Evolutionary conservation across 2,797 vertebrate genomes (phyloP).

Genomic region (Syndactyla subalaris): DNA sequence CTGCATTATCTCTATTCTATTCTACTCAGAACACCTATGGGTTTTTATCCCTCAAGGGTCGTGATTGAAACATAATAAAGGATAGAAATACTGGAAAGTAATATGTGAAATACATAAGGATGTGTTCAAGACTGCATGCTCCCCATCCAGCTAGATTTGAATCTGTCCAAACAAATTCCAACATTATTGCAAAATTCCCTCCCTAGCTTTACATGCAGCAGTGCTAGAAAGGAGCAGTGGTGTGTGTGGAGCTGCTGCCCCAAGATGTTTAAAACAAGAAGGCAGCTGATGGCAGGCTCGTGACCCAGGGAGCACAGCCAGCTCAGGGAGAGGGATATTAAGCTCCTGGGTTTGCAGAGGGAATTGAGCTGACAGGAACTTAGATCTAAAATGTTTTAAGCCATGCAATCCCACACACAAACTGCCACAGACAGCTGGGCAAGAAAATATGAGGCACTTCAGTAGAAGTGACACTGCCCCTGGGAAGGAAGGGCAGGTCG

Average conservation of each 20-base stretch:
- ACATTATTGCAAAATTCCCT: not conserved
- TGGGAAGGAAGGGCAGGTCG: not conserved
- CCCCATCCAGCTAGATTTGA: not conserved
- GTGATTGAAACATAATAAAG: constrained; percentile 4
- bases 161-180: not conserved
- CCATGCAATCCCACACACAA: not conserved
- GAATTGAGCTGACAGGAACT: not conserved
- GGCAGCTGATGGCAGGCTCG: not conserved
- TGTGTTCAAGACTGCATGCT: not conserved
- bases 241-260: not conserved
- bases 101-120: constrained; percentile 9
- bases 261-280: not conserved
- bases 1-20: not conserved
- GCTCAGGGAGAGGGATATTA: not conserved
- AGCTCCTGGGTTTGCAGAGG: not conserved
- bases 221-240: not conserved
- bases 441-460: not conserved
- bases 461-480: not conserved
- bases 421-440: not conserved
- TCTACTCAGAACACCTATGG: not conserved
- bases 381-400: not conserved
- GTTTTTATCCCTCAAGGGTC: not conserved
- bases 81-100: constrained; percentile 10
- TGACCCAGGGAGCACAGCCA: not conserved
- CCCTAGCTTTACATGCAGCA: not conserved